These are phyloP conservation scores for Passer montanus DNA, from an alignment of 2,113 vertebrate genomes.

Conservation along the genomic window DNA sequence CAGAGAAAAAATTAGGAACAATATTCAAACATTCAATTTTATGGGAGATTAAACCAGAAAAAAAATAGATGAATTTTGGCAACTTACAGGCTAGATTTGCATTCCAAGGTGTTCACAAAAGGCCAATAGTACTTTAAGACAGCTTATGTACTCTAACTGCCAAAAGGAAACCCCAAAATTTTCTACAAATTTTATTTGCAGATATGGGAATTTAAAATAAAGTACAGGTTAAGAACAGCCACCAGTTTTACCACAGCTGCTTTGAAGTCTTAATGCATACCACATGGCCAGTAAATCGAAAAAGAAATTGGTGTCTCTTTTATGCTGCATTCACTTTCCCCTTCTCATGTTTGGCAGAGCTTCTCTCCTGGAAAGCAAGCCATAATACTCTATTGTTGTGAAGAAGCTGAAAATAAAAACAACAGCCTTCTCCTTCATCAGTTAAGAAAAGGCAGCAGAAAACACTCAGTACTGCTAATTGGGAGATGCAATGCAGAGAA, in stretches of 20 bases:
- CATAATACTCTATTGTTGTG: background rate
- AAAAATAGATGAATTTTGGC: background rate
- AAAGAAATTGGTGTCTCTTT: background rate
- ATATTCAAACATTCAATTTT: background rate
- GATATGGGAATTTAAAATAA: constrained; percentile 7
- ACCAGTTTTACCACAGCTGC: background rate
- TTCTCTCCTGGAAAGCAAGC: background rate
- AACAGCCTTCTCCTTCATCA: background rate
- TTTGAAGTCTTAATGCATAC: background rate
- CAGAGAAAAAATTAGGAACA: background rate
- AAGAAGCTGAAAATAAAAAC: background rate
- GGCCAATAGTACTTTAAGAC: background rate
- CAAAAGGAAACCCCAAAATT: background rate
- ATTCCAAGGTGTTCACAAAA: background rate
- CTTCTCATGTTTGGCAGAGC: background rate
- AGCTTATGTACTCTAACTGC: background rate
- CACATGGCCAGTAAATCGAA: background rate
- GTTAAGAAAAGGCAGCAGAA: background rate
- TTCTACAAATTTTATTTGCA: background rate
- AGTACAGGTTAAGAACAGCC: background rate
- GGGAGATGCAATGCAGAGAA: background rate
- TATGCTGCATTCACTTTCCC: background rate
- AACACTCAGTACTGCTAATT: background rate
- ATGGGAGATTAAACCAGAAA: background rate
- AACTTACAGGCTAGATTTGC: background rate